phyloP scores from a whole-genome alignment of 1,140 invertebrate species.

The Apis mellifera region Amel_HAv3.1 CM009932.2:9055501-9056000 shows the following conservation, averaged over 20 bases:
- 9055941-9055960: not conserved
- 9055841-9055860: constrained; percentile 39
- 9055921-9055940: not conserved
- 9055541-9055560: constrained; percentile 28
- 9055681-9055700: no score
- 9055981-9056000: not conserved
- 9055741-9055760: not conserved
- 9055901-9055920: not conserved
- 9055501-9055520: constrained; percentile 65
- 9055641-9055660: not conserved
- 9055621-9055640: not conserved
- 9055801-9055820: constrained; percentile 43
- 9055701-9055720: not conserved
- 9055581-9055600: constrained; percentile 21
- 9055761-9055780: not conserved
- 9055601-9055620: constrained; percentile 17
- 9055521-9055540: constrained; percentile 41
- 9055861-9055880: constrained; percentile 22
- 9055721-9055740: not conserved
- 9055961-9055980: not conserved
- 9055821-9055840: constrained; percentile 3
- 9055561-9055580: constrained; percentile 27
- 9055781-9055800: not conserved
- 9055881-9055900: not conserved
- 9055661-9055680: not conserved